Percentiles rank a stretch among this genome's conserved stretches.
These are phyloP conservation scores for Gymnogyps californianus DNA, from an alignment of 2,113 vertebrate species.

Conservation along the genomic window DNA sequence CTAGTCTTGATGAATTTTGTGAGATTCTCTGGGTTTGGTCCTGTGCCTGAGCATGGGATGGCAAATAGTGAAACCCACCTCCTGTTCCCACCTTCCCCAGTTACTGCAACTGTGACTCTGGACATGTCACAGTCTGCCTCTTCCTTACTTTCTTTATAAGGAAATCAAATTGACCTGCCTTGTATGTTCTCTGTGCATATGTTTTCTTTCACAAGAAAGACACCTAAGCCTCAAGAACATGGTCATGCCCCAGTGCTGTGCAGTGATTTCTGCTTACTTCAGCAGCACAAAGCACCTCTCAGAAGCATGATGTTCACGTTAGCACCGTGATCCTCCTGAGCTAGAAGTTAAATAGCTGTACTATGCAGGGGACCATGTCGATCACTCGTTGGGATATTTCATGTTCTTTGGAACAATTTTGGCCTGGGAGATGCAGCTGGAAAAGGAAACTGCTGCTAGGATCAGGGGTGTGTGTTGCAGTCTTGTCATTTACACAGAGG, in stretches of 20 bases:
- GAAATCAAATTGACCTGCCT: not conserved
- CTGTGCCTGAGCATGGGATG: not conserved
- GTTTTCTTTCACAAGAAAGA: not conserved
- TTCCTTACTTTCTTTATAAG: not conserved
- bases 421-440: not conserved
- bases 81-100: not conserved
- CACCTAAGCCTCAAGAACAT: not conserved
- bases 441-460: not conserved
- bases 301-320: not conserved
- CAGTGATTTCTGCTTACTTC: not conserved
- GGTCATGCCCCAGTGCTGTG: fast-evolving
- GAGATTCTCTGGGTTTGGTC: not conserved
- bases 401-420: not conserved
- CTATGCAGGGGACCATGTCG: fast-evolving
- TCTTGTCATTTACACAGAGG: not conserved
- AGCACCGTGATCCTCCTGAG: not conserved
- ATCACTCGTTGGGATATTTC: not conserved
- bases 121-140: not conserved
- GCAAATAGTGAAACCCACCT: not conserved
- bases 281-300: not conserved
- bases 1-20: not conserved
- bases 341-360: not conserved
- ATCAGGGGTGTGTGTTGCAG: not conserved
- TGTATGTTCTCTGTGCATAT: not conserved
- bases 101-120: not conserved